These are phyloP conservation scores for Chaetodon trifasciatus DNA, from an alignment of 2,797 vertebrate species.

Conservation along the genomic window DNA sequence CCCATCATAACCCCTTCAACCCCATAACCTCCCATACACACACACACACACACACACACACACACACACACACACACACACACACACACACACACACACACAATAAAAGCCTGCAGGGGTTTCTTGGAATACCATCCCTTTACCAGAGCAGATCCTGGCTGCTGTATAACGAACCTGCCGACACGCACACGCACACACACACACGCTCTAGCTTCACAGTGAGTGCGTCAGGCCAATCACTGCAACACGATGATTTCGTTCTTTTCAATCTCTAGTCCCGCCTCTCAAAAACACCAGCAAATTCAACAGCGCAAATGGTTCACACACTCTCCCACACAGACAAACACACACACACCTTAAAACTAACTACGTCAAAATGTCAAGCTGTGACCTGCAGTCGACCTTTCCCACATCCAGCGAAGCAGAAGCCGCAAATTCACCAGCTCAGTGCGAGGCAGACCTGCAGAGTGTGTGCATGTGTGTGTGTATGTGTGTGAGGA, in stretches of 20 bases:
- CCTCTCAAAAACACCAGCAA: conserved; percentile 3
- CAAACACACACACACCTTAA: conserved; percentile 32
- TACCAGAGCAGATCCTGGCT: conserved; percentile 60
- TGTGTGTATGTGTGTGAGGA: conserved; percentile 38
- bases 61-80: conserved; percentile 40
- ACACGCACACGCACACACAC: conserved; percentile 19
- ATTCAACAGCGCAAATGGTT: conserved; percentile 5
- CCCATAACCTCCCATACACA: conserved; percentile 39
- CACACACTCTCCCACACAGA: conserved; percentile 7
- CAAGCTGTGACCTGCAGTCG: conserved; percentile 69
- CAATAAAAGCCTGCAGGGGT: conserved; percentile 70
- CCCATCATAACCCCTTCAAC: conserved; percentile 71
- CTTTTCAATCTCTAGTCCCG: conserved; percentile 14
- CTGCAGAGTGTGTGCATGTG: conserved; percentile 30
- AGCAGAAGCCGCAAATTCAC: conserved; percentile 74
- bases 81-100: conserved; percentile 21
- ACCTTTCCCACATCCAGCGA: conserved; percentile 78
- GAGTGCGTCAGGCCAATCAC: background rate
- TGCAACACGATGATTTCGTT: conserved; percentile 27
- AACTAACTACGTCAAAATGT: conserved; percentile 49
- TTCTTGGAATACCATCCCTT: conserved; percentile 71
- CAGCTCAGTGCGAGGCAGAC: conserved; percentile 72
- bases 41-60: conserved; percentile 37
- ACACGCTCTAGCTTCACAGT: background rate
- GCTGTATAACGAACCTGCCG: conserved; percentile 47